phyloP scores from a whole-genome alignment of 2,113 vertebrate species.

The Pimephales promelas region DNA sequence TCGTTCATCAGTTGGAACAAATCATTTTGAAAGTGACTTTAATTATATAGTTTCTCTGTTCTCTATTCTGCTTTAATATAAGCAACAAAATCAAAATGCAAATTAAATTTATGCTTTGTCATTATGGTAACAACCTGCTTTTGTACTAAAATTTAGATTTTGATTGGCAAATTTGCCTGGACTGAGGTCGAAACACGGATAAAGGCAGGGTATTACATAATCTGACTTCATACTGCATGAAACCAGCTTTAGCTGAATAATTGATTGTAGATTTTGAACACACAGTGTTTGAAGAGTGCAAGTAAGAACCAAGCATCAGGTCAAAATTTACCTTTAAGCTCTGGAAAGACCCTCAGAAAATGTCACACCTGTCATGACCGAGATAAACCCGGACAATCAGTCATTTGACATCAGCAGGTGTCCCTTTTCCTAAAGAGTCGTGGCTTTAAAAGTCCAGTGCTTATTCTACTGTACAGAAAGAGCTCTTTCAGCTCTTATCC shows the following conservation, averaged over 20 bases:
- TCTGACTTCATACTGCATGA: not conserved
- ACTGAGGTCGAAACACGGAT: not conserved
- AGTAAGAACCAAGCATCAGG: not conserved
- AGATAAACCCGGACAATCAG: not conserved
- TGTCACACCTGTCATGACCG: not conserved
- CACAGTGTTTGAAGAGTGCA: no score
- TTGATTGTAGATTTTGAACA: not conserved
- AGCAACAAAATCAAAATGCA: no score
- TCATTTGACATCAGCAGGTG: not conserved
- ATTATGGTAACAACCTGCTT: not conserved
- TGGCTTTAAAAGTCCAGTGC: slow-evolving; percentile 6
- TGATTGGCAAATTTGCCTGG: not conserved
- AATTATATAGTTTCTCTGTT: no score
- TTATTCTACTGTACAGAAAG: not conserved
- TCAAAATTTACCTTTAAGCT: not conserved
- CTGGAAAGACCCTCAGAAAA: not conserved
- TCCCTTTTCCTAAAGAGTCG: not conserved
- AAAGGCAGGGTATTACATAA: not conserved
- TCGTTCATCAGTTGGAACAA: no score
- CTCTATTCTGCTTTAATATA: no score
- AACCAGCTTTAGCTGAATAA: slow-evolving; percentile 2
- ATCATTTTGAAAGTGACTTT: no score
- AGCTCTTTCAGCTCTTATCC: not conserved
- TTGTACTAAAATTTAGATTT: not conserved
- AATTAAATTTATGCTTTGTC: not conserved